These are phyloP conservation scores for Aptenodytes patagonicus DNA, from an alignment of 2,113 vertebrate genomes.

Conservation along the genomic window DNA sequence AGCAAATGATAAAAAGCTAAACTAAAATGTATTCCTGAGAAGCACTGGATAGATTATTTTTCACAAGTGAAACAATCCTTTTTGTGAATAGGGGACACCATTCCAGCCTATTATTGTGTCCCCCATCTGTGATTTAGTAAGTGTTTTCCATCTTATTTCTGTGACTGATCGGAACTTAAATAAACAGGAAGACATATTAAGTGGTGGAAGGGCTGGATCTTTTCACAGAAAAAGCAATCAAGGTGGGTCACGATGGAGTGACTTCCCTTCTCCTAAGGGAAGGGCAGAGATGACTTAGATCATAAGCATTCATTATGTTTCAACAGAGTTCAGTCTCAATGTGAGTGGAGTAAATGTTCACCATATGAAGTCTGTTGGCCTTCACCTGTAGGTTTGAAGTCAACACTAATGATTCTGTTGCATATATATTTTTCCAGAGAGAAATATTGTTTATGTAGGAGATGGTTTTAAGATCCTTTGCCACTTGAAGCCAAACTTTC, in stretches of 20 bases:
- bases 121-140: background rate
- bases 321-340: accelerated
- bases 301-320: background rate
- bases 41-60: background rate
- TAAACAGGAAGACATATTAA: background rate
- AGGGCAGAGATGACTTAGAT: background rate
- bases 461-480: background rate
- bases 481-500: background rate
- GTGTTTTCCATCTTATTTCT: background rate
- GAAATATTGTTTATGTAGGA: background rate
- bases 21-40: background rate
- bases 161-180: background rate
- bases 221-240: background rate
- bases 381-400: background rate
- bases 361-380: background rate
- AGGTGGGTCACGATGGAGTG: background rate
- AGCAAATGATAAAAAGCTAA: background rate
- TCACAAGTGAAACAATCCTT: background rate
- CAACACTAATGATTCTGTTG: background rate
- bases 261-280: background rate
- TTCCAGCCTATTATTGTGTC: background rate
- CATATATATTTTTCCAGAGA: background rate
- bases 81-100: background rate
- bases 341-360: background rate
- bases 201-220: background rate